A percentile compares a stretch with the other conserved stretches of the same genome.
Evolutionary conservation across 2,113 vertebrate genomes (phyloP).

Genomic region (Tiliqua scincoides): DNA sequence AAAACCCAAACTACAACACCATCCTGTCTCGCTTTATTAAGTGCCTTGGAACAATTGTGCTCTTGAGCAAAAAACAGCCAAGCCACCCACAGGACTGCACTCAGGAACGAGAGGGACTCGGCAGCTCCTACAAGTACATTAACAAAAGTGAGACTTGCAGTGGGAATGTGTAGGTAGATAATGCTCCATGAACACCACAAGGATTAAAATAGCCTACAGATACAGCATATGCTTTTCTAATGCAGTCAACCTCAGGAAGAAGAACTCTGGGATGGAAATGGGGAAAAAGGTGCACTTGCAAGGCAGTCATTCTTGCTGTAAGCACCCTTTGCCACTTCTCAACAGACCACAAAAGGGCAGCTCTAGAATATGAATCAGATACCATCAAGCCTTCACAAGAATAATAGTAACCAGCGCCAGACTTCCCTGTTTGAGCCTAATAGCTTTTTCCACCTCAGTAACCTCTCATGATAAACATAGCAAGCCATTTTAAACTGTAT

Average conservation of each 20-base stretch:
- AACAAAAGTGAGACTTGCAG: not conserved
- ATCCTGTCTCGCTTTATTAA: no score
- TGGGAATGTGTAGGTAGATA: not conserved
- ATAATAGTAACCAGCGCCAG: slow-evolving; percentile 49
- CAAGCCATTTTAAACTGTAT: not conserved
- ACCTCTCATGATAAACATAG: slow-evolving; percentile 56
- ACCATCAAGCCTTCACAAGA: slow-evolving; percentile 39
- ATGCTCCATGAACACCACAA: slow-evolving; percentile 21
- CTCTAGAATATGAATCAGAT: slow-evolving; percentile 68
- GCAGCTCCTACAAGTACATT: not conserved
- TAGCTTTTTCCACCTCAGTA: slow-evolving; percentile 68
- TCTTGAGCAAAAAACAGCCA: slow-evolving; percentile 9
- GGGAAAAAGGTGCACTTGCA: slow-evolving; percentile 46
- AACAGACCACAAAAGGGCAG: slow-evolving; percentile 63
- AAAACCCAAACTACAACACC: no score
- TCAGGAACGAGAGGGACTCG: not conserved
- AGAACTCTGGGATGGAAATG: slow-evolving; percentile 48
- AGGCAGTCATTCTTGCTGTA: slow-evolving; percentile 67
- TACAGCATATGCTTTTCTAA: slow-evolving; percentile 61
- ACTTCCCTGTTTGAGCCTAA: slow-evolving; percentile 57
- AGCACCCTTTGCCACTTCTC: slow-evolving; percentile 59
- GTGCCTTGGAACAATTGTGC: not conserved
- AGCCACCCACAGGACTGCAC: not conserved
- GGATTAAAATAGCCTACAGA: slow-evolving; percentile 28
- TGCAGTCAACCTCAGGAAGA: slow-evolving; percentile 53